Base-by-base conservation (phyloP, 2,888 invertebrate genomes). In the Drosophila buzzatii region DNA sequence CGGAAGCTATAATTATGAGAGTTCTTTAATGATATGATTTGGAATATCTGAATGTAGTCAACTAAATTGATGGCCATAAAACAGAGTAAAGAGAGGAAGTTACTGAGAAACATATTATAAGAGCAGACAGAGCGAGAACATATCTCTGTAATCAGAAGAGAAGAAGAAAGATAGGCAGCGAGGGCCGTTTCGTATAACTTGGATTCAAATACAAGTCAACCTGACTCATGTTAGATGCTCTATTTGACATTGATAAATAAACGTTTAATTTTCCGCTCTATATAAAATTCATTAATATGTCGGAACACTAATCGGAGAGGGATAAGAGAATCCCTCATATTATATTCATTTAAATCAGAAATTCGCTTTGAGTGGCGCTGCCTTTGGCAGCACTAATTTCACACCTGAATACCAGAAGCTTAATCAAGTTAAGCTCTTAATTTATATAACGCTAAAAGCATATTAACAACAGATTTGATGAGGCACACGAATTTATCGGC, bases 381-480 rank as follows among this genome's bases (percentile, higher is more conserved):
- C 23, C 55, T 7, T n/a, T 6, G 49, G 3, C 27, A 55, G n/a
- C 12, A 12, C 3, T 53, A 6, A 23, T 18, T 41, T 16, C 41
- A 27, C 27, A 55, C 55, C 55, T 55, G 41, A 27, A 23, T 37
- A 3, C 44, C 14, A 14, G 16, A 12, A n/a, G 67, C 67, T 41
- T 6, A 41, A 49, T 66, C 44, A 53, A 18, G 45, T 18, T 18
- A 27, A 31, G 53, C 47, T 33, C 39, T 27, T 62, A 49, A 35
- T 35, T 47, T 27, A 41, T 35, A 55, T 47, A 55, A 14, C 18
- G 67, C 12, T 55, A 14, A 39, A 39, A 55, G 67, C 55, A 49
- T 49, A 66, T 67, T 67, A 67, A 49, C 41, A 67, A 65, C 78
- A 77, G 63, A 85, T 76, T 85, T 82, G 65, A 87, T 85, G 67